phyloP scores from a whole-genome alignment of 2,888 invertebrate genomes.

The Branchinecta sandiegonensis region DNA sequence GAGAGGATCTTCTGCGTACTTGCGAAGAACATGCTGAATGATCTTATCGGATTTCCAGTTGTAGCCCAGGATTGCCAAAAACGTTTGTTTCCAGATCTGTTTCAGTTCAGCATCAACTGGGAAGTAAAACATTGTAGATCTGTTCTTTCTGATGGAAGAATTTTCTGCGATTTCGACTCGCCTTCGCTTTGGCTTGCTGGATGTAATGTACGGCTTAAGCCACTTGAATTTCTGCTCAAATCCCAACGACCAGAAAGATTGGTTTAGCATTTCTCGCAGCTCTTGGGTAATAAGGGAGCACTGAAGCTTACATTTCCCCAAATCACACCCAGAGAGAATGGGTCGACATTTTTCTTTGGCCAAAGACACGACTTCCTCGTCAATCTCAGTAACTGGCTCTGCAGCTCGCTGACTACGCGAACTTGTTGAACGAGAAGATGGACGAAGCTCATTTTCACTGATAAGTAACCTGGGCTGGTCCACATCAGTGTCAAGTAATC shows the following conservation, averaged over 20 bases:
- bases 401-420: slow-evolving; percentile 4
- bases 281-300: no score
- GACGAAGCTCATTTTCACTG: background rate
- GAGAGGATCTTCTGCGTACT: no score
- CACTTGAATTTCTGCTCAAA: no score
- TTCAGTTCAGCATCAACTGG: slow-evolving; percentile 9
- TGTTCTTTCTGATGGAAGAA: background rate
- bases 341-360: background rate
- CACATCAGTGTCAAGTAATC: no score
- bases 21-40: background rate
- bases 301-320: no score
- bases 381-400: background rate
- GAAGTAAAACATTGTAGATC: background rate
- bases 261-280: no score
- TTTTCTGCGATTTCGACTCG: slow-evolving; percentile 6
- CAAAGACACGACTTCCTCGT: background rate
- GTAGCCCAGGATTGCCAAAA: slow-evolving; percentile 14
- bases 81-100: slow-evolving; percentile 2
- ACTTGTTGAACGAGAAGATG: background rate
- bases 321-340: background rate
- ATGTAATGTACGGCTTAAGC: background rate
- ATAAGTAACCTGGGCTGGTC: no score
- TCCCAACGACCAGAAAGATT: no score
- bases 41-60: background rate
- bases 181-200: slow-evolving; percentile 2